Base-by-base conservation (phyloP, 2,797 vertebrate species). In the Rallus crepitans region DNA sequence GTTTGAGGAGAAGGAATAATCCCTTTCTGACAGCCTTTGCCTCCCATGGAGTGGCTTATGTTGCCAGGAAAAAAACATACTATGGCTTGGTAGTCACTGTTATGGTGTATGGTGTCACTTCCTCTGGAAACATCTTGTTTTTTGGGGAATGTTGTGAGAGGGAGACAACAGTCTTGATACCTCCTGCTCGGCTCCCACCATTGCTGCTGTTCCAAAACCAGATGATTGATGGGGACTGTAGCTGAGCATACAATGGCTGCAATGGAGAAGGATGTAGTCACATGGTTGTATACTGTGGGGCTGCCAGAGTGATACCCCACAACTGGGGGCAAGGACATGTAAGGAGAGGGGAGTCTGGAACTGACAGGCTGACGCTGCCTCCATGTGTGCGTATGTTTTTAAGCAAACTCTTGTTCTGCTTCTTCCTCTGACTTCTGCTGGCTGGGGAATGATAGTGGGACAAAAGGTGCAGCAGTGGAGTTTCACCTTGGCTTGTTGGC, bases 231-330 rank as follows among this genome's bases (percentile, higher is more conserved):
- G 77, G 35, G 50, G 39, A 12, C n/a, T 39, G 35, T 42, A 53
- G 40, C 30, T 0, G 1, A 33, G 8, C 2, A 7, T 24, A 12
- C 1, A 1, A 17, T 71, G 42, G 69, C 47, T 37, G 39, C 40
- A 52, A 3, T 83, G 61, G 56, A 24, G 55, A 69, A 61, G 31
- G 53, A 28, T 48, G 60, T 37, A 65, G 37, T 28, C 70, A 15
- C 12, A 27, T 73, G 33, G 5, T 2, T 52, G 21, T 81, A 7
- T 24, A 5, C 33, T 53, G 28, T 33, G 73, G 25, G 73, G 37
- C 42, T 89, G 42, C 31, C 52, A 7, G 59, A 27, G 20, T 30
- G 47, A 17, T n/a, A 24, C 12, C 9, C 19, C 27, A 18, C 14
- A 40, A 27, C 66, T 35, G 63, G 53, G 61, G 8, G 2, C 6